Conservation (phyloP, 1,140 invertebrate species). For the Odontomachus brunneus region DNA sequence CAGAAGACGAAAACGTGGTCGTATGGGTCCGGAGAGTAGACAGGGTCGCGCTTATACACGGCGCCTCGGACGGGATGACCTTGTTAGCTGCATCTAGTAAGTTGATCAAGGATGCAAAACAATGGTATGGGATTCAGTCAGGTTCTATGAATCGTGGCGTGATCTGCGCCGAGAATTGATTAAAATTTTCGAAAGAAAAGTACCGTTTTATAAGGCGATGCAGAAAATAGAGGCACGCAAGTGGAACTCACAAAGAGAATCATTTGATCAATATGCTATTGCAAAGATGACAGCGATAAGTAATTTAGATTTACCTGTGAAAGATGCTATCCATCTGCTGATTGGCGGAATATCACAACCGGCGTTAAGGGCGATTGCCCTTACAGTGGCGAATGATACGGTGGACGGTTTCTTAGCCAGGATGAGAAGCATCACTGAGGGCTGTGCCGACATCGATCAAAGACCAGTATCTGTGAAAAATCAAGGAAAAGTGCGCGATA, state of each 20-base stretch:
- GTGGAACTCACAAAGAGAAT: background rate
- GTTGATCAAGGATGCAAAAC: background rate
- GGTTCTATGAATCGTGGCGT: background rate
- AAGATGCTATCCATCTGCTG: background rate
- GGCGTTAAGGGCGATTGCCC: background rate
- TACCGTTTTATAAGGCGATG: background rate
- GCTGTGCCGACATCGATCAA: background rate
- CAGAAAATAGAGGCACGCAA: background rate
- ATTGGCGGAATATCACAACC: background rate
- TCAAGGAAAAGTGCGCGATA: background rate
- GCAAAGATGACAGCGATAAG: background rate
- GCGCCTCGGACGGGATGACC: background rate
- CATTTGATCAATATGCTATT: background rate
- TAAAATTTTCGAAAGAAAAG: background rate
- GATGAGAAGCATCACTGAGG: background rate
- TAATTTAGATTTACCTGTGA: background rate
- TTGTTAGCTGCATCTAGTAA: background rate
- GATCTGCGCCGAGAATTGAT: background rate
- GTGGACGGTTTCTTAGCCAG: background rate
- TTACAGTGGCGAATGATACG: background rate
- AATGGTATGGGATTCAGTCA: background rate
- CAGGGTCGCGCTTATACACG: background rate
- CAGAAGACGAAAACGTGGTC: background rate
- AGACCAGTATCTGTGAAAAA: background rate
- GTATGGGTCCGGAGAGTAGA: background rate